Conservation (phyloP, 1,140 invertebrate genomes). For the Oedothorax gibbosus region DNA sequence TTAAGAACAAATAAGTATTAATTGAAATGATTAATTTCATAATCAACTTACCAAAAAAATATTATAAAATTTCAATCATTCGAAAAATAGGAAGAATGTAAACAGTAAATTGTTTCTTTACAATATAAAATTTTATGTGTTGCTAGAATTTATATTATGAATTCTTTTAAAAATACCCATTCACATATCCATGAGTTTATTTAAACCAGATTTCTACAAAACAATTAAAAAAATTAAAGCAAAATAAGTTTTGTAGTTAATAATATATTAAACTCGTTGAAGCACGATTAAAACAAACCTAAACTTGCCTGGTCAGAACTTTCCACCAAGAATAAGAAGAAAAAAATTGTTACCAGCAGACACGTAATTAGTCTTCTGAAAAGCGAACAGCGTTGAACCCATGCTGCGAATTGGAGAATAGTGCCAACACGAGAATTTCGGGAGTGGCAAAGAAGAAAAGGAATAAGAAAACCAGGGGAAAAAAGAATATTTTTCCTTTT, state of each 20-base stretch:
- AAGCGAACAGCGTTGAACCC: constrained; percentile 29
- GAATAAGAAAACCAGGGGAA: constrained; percentile 21
- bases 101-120: too few species aligned
- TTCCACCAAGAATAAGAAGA: not conserved
- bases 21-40: too few species aligned
- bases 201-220: not conserved
- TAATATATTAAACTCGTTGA: constrained; percentile 28
- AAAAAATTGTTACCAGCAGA: constrained; percentile 36
- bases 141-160: too few species aligned
- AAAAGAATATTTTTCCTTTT: constrained; percentile 23
- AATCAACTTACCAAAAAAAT: too few species aligned
- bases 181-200: too few species aligned
- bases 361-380: constrained; percentile 32
- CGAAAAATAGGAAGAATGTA: too few species aligned
- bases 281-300: constrained; percentile 39
- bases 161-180: too few species aligned
- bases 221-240: not conserved
- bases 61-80: too few species aligned
- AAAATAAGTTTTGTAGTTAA: constrained; percentile 9
- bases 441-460: not conserved
- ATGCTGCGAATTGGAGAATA: constrained; percentile 18
- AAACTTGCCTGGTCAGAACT: constrained; percentile 23
- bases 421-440: constrained; percentile 41
- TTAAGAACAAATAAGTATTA: too few species aligned
- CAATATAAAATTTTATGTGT: too few species aligned